Percentiles rank a stretch among this genome's conserved stretches.
Evolutionary conservation across 1,140 invertebrate species (phyloP).

Genomic region (Telenomus remus): DNA sequence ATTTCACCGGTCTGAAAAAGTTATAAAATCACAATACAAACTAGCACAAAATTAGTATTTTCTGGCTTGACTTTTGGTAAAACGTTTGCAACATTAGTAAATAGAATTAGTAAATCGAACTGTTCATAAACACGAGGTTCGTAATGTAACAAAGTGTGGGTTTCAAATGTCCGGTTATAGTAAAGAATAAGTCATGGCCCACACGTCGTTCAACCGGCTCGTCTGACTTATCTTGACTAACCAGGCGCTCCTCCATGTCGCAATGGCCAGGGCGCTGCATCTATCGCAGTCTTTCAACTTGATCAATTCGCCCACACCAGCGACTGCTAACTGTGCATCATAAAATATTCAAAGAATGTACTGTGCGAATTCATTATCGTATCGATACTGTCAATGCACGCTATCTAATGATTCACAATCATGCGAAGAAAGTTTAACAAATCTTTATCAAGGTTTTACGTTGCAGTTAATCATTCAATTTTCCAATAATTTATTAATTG

Average conservation of each 20-base stretch:
- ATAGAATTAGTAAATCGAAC: too few relatives aligned
- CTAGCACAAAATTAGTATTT: too few relatives aligned
- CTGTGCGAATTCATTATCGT: conserved; percentile 26
- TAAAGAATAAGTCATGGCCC: conserved; percentile 54
- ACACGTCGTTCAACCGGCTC: conserved; percentile 45
- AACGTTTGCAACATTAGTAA: too few relatives aligned
- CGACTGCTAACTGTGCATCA: conserved; percentile 49
- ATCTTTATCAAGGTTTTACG: too few relatives aligned
- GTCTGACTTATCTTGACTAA: conserved; percentile 39
- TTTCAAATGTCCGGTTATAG: conserved; percentile 55
- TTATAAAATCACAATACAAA: too few relatives aligned
- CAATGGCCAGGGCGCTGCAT: conserved; percentile 39
- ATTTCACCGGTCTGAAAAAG: too few relatives aligned
- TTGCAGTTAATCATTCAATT: too few relatives aligned
- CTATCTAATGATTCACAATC: too few relatives aligned
- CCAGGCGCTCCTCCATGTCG: conserved; percentile 45
- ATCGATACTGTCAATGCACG: too few relatives aligned
- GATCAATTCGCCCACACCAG: conserved; percentile 47
- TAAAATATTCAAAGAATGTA: conserved; percentile 59
- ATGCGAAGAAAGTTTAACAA: too few relatives aligned
- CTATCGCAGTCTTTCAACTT: conserved; percentile 40
- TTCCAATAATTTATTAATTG: too few relatives aligned
- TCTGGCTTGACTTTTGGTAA: too few relatives aligned
- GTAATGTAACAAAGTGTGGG: conserved; percentile 34
- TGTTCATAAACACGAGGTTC: conserved; percentile 9